Conservation (phyloP, 2,113 vertebrate genomes). For the Genyomyrus donnyi region DNA sequence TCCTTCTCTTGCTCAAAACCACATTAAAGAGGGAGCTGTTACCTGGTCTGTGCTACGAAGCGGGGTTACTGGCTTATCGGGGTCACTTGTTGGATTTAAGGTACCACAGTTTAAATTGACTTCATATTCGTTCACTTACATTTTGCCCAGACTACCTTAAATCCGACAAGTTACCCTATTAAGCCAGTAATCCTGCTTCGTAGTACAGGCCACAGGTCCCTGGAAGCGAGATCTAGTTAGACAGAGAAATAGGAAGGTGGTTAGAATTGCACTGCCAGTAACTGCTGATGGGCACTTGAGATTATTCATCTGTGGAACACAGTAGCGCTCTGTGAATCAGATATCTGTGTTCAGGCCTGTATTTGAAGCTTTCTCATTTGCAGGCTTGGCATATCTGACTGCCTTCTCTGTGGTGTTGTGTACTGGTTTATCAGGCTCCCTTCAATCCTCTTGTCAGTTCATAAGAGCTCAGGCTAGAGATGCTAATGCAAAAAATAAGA, state of each 20-base stretch:
- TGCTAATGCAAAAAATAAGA: neutral
- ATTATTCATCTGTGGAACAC: neutral
- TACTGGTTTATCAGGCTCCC: neutral
- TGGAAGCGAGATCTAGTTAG: neutral
- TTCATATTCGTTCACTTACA: no score
- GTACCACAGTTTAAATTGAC: no score
- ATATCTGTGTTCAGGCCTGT: neutral
- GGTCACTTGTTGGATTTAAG: no score
- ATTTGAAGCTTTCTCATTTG: neutral
- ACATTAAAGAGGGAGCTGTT: neutral
- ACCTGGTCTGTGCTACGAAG: neutral
- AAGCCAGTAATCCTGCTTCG: no score
- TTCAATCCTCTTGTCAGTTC: neutral
- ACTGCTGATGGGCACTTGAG: neutral
- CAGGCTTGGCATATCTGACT: neutral
- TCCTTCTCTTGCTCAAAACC: neutral
- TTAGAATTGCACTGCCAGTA: neutral
- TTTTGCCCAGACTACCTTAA: no score
- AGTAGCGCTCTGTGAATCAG: neutral
- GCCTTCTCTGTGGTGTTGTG: neutral
- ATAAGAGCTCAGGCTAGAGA: neutral
- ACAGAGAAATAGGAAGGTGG: neutral
- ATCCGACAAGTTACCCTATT: no score
- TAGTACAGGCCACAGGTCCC: neutral
- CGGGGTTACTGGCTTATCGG: no score